Percentiles rank a stretch among this genome's conserved stretches.
Conservation (phyloP, 2,797 vertebrate species). For the Pseudomugil tenellus region DNA sequence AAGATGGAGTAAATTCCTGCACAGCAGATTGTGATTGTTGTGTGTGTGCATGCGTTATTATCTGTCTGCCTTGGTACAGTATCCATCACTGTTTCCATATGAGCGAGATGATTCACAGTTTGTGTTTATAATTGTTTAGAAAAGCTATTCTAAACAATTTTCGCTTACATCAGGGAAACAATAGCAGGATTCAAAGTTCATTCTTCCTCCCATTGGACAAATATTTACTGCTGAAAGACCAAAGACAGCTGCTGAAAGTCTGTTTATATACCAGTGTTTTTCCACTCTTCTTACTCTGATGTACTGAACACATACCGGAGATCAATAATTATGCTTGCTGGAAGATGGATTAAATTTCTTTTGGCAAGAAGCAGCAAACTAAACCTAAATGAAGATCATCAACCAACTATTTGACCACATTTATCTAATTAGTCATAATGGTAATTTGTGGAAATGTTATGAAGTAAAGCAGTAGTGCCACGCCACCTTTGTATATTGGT, state of each 20-base stretch:
- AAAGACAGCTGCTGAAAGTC: conserved; percentile 51
- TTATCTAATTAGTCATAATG: not conserved
- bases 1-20: conserved; percentile 9
- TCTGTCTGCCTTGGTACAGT: not conserved
- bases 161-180: conserved; percentile 49
- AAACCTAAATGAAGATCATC: not conserved
- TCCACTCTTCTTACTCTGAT: conserved; percentile 6
- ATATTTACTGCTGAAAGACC: conserved; percentile 58
- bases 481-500: not conserved
- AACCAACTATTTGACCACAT: not conserved
- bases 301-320: not conserved
- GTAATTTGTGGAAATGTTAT: not conserved
- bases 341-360: not conserved
- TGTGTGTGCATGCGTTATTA: not conserved
- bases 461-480: no score
- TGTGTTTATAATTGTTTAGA: conserved; percentile 43
- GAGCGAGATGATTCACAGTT: conserved; percentile 20
- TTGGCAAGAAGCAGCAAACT: rapidly evolving
- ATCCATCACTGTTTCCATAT: conserved; percentile 20
- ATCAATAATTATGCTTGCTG: not conserved
- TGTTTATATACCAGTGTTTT: conserved; percentile 6
- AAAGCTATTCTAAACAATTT: conserved; percentile 55
- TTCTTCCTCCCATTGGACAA: conserved; percentile 48
- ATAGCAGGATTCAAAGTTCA: conserved; percentile 51
- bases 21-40: conserved; percentile 6